Percentiles rank a stretch among this genome's conserved stretches.
Evolutionary conservation across 1,140 invertebrate genomes (phyloP).

Genomic region (Hirudo medicinalis): DNA sequence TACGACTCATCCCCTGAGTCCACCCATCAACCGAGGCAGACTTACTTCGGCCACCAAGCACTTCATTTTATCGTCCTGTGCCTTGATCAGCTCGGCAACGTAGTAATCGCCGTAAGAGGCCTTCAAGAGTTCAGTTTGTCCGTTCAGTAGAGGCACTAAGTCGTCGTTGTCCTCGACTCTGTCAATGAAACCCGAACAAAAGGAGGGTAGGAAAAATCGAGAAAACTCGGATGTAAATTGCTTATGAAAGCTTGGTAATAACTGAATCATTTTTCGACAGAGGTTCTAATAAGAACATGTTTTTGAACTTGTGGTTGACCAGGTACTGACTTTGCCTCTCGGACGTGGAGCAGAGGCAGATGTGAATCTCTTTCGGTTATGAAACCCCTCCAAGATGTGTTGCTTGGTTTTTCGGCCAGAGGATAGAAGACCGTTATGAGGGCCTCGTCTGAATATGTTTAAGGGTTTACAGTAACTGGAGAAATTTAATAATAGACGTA

Average conservation of each 20-base stretch:
- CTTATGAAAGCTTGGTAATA: not conserved
- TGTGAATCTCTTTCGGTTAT: conserved; percentile 35
- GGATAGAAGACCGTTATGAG: conserved; percentile 32
- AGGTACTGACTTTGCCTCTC: conserved; percentile 33
- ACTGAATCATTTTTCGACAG: not conserved
- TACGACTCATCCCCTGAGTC: not conserved
- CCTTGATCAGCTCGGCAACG: conserved; percentile 54
- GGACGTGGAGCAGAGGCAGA: conserved; percentile 38
- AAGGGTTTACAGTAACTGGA: no score
- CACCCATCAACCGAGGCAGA: not conserved
- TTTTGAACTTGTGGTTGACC: no score
- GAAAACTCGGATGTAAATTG: not conserved
- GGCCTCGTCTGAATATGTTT: conserved; percentile 30
- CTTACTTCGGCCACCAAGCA: conserved; percentile 41
- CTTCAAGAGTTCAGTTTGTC: conserved; percentile 44
- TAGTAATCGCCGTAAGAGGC: conserved; percentile 57
- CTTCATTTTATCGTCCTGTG: conserved; percentile 43
- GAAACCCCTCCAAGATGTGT: conserved; percentile 29
- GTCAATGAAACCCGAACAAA: not conserved
- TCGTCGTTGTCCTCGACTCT: conserved; percentile 63
- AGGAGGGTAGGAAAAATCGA: not conserved
- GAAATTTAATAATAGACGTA: no score
- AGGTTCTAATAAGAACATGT: not conserved
- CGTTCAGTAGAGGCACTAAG: conserved; percentile 52
- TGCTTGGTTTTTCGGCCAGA: conserved; percentile 24